phyloP scores from a whole-genome alignment of 1,140 invertebrate species.

The Musca vetustissima region DNA sequence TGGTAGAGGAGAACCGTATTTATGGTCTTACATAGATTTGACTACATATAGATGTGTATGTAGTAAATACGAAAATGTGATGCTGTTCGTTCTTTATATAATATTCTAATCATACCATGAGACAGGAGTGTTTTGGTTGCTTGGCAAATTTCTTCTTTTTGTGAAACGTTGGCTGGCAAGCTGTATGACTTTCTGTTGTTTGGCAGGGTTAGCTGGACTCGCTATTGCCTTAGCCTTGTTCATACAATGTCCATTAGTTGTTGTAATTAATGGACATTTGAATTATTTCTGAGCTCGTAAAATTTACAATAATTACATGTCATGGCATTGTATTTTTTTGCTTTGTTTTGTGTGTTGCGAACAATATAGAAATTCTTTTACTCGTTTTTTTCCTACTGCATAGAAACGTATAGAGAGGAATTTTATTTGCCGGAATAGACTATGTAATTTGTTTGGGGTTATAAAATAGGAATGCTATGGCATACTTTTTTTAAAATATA shows the following conservation, averaged over 20 bases:
- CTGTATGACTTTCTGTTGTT: background rate
- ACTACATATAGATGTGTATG: no score
- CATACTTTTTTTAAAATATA: no score
- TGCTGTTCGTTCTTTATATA: background rate
- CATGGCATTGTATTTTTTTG: slow-evolving; percentile 36
- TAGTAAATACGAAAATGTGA: background rate
- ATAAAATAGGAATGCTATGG: no score
- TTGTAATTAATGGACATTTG: slow-evolving; percentile 54
- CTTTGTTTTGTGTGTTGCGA: background rate
- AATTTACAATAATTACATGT: slow-evolving; percentile 50
- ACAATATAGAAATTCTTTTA: slow-evolving; percentile 3
- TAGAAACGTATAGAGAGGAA: no score
- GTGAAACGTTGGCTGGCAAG: no score
- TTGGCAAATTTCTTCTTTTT: no score
- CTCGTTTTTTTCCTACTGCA: background rate
- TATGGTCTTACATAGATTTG: no score
- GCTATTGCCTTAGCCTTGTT: background rate
- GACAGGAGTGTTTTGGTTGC: no score
- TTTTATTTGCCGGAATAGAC: no score
- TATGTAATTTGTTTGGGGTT: no score
- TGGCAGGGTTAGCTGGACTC: background rate
- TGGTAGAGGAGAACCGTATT: no score
- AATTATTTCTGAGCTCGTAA: slow-evolving; percentile 55
- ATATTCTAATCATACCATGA: no score
- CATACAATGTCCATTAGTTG: slow-evolving; percentile 29